A percentile compares a stretch with the other conserved stretches of the same genome.
Evolutionary conservation across 2,888 invertebrate species (phyloP).

Genomic region (Ephialtes manifestator): DNA sequence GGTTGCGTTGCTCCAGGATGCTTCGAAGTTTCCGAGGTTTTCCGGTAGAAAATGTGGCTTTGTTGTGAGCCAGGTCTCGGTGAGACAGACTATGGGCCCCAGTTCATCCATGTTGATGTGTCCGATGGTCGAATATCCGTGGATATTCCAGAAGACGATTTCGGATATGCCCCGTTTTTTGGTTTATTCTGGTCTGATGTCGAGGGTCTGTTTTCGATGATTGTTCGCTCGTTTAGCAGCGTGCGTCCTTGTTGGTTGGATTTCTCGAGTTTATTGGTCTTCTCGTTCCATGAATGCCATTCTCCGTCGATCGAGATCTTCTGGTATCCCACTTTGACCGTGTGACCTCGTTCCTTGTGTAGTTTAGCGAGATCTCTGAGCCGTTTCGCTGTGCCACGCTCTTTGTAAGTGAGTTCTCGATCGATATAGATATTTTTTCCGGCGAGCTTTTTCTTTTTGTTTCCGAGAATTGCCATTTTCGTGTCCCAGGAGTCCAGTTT

Average conservation of each 20-base stretch:
- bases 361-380: constrained; percentile 20
- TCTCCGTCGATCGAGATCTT: constrained; percentile 28
- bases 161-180: constrained; percentile 4
- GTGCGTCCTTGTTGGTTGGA: too few relatives aligned
- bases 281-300: constrained; percentile 29
- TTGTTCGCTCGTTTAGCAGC: background rate
- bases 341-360: constrained; percentile 5
- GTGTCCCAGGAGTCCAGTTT: constrained; percentile 4
- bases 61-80: constrained; percentile 19
- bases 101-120: background rate
- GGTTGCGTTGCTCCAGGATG: background rate
- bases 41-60: background rate
- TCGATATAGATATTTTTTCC: constrained; percentile 14
- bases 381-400: too few relatives aligned
- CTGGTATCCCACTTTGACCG: constrained; percentile 13
- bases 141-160: background rate
- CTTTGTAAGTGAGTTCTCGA: constrained; percentile 21
- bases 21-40: background rate
- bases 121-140: constrained; percentile 1
- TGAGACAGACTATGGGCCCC: background rate
- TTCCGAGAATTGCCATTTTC: background rate
- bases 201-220: background rate
- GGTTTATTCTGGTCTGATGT: too few relatives aligned
- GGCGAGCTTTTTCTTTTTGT: background rate
- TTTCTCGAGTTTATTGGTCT: too few relatives aligned